Base-by-base conservation (phyloP, 2,113 vertebrate species). In the Odontophorus gujanensis region DNA sequence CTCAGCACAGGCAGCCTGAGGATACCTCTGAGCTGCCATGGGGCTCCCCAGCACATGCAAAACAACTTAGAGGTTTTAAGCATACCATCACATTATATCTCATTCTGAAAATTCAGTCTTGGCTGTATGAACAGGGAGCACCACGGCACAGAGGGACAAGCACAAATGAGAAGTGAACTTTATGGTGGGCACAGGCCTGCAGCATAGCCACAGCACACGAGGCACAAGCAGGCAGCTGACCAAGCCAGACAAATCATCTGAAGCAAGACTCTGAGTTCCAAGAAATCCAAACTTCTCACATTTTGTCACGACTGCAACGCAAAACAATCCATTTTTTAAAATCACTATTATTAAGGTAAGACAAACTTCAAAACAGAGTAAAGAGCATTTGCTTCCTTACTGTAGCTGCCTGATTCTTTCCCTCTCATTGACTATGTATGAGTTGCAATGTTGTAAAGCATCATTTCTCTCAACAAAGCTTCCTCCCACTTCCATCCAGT, bases 21-120 rank as follows among this genome's bases (percentile, higher is more conserved):
- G 61, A 43, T 45, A 32, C 18, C n/a, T 20, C 45, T 1, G 0
- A 12, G 43, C 38, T 13, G 32, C 6, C 2, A 2, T 6, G 0
- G 2, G 15, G 24, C 59, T 62, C 34, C 24, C 34, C 7, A 13
- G 59, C 14, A 7, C 14, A 36, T 11, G 34, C 43, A 11, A 63
- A 86, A 43, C 5, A 14, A 59, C 1, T 30, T 1, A 42, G 0
- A 1, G 21, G 13, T 25, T 76, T 59, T 72, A n/a, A 32, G 85
- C 21, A 48, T 16, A 53, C 19, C 66, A 21, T 14, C 61, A 75
- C 26, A 19, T 24, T 36, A 47, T 5, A 5, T 40, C 38, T 72
- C 36, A 63, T 4, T 83, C 13, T 16, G 34, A 63, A 65, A 43
- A 42, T 34, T 61, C 26, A 5, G 4, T 38, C 24, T 26, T 24